Base-by-base conservation (phyloP, 2,113 vertebrate genomes). In the Suncus etruscus region DNA sequence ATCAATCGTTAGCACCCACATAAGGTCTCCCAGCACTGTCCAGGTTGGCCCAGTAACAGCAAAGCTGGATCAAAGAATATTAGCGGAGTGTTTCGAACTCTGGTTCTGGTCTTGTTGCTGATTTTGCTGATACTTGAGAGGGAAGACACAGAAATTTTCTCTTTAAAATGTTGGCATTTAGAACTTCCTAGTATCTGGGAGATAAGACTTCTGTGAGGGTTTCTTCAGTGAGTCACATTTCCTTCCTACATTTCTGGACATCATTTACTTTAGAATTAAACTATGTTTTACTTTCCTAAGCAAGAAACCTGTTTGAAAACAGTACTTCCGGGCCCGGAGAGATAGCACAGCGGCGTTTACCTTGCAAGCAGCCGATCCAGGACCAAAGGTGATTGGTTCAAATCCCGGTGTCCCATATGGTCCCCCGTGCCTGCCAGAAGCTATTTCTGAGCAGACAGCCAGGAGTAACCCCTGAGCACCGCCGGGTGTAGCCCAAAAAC, bases 201-300 rank as follows among this genome's bases (percentile, higher is more conserved):
- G 90, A 91, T 93, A 68, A 85, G 94, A 85, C 58, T 91, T 92
- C 51, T 31, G n/a, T 81, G 83, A 80, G 80, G 4, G 39, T 90
- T 93, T 96, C 84, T 89, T 80, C 74, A 89, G 68, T 87, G 85
- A 92, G 90, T 91, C 75, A 79, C 48, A 22, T 87, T 81, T 79
- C 78, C 89, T 94, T 90, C 77, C 70, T 66, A 51, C 69, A 73
- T 78, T 83, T 93, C 87, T 94, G 91, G 45, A n/a, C 84, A 45
- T 78, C 63, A 11, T 78, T 93, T 81, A 70, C 91, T 88, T 81
- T n/a, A n/a, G 79, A 72, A 69, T 65, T 31, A 24, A 29, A 5
- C 75, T 1, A n/a, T 25, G n/a, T 54, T 83, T 84, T 79, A 7
- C 31, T 75, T 94, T 83, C 48, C 3, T 48, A 79, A 92, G 27